Conservation (phyloP, 2,797 vertebrate species). For the Poecilia gillii region DNA sequence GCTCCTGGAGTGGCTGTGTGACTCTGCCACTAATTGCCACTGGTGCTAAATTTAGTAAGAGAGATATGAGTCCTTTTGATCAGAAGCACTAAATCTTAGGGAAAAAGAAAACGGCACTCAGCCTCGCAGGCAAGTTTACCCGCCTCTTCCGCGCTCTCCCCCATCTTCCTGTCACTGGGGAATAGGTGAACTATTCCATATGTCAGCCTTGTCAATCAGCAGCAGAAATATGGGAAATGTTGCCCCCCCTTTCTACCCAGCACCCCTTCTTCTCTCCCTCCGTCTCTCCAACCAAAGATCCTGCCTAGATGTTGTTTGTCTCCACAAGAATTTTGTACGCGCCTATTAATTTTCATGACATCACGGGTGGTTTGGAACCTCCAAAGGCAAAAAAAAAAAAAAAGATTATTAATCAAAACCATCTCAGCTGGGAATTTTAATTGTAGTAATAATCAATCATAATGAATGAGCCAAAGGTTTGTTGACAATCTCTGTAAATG, state of each 20-base stretch:
- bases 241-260: slow-evolving; percentile 71
- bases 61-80: slow-evolving; percentile 97
- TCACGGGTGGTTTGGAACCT: slow-evolving; percentile 87
- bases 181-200: slow-evolving; percentile 99
- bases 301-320: slow-evolving; percentile 55
- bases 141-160: slow-evolving; percentile 78
- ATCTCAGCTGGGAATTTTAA: slow-evolving; percentile 67
- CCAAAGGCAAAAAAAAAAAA: slow-evolving; percentile 66
- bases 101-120: slow-evolving; percentile 75
- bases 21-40: slow-evolving; percentile 95
- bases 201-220: slow-evolving; percentile 99
- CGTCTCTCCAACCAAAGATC: slow-evolving; percentile 49
- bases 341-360: slow-evolving; percentile 86
- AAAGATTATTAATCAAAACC: slow-evolving; percentile 75
- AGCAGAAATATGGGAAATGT: slow-evolving; percentile 92
- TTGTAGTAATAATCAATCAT: slow-evolving; percentile 77
- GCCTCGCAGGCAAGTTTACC: slow-evolving; percentile 97
- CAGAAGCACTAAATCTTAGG: slow-evolving; percentile 93
- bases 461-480: slow-evolving; percentile 57
- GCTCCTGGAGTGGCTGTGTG: slow-evolving; percentile 92
- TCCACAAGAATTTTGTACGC: slow-evolving; percentile 64
- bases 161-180: slow-evolving; percentile 96
- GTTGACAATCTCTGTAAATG: slow-evolving; percentile 10
- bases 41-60: slow-evolving; percentile 96
- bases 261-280: slow-evolving; percentile 13